Base-by-base conservation (phyloP, 2,113 vertebrate species). In the Lasiurus cinereus region DNA sequence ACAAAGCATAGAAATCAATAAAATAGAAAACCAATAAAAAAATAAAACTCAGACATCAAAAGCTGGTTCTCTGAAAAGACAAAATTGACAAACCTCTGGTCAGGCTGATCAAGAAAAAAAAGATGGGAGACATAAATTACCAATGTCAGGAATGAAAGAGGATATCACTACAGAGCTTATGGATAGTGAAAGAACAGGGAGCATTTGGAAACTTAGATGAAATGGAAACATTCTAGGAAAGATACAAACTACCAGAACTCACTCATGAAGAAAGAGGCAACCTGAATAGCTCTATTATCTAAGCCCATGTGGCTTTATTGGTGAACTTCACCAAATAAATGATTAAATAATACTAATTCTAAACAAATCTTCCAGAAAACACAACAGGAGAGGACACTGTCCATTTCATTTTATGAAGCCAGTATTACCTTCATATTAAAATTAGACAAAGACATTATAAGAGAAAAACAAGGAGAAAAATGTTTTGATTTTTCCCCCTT, bases 391-490 rank as follows among this genome's bases (percentile, higher is more conserved):
- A 66, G 54, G 66, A 89, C 36, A 54, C 22, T 14, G 29, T 50
- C n/a, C 21, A 69, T 33, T 22, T 69, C 39, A 76, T 62, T 90
- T 90, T 59, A 70, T 33, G 27, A 54, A 50, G 77, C 18, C 31
- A 22, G 39, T 18, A 31, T 70, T 52, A 93, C 19, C 29, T 19
- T 48, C 39, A 64, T 83, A 72, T 50, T n/a, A 74, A 88, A 93
- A 87, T 36, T 39, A 73, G 74, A 64, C 2, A 86, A 67, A 66
- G 54, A 54, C 12, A 43, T n/a, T 54, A 21, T 52, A 77, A 62
- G 36, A 83, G 31, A 78, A 93, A 94, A 83, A 80, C 50, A 92
- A 77, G 27, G 27, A 73, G 14, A 12, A 86, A 91, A 74, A 69
- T 18, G 54, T 91, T 76, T 83, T 39, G 4, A 22, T 67, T 88